Evolutionary conservation across 2,797 vertebrate genomes (phyloP).

Genomic region (Artibeus lituratus): DNA sequence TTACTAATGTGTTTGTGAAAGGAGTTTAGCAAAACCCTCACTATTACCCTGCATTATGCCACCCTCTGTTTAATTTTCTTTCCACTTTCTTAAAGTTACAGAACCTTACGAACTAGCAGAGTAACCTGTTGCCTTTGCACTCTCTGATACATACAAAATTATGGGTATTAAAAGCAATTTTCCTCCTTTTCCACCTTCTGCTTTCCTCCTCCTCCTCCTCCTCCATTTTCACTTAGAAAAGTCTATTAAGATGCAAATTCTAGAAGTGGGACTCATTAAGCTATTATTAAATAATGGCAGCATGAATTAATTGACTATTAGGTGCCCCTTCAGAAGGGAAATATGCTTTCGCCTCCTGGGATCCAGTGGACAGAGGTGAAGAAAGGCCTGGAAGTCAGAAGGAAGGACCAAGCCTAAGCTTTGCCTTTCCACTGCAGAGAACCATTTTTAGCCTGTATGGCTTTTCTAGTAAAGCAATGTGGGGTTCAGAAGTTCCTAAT

Average conservation of each 20-base stretch:
- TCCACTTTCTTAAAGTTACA: conserved; percentile 4
- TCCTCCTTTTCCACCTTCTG: background rate
- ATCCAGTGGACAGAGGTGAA: background rate
- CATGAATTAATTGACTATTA: background rate
- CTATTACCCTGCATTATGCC: background rate
- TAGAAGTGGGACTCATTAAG: conserved; percentile 46
- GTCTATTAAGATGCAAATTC: conserved; percentile 62
- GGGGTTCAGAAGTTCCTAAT: background rate
- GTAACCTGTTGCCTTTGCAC: conserved; percentile 9
- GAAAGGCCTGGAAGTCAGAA: background rate
- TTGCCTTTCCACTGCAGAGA: background rate
- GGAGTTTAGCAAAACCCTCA: background rate
- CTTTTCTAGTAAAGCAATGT: background rate
- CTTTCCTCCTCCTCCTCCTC: background rate
- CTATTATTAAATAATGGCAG: conserved; percentile 48
- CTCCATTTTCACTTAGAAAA: background rate
- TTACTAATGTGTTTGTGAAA: background rate
- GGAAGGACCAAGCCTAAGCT: background rate
- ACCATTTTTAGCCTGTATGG: background rate
- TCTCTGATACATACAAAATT: conserved; percentile 12
- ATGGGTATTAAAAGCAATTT: conserved; percentile 27
- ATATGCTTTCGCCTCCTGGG: background rate
- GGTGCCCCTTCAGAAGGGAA: background rate
- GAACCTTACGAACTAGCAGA: background rate
- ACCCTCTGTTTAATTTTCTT: background rate